Base-by-base conservation (phyloP, 2,888 invertebrate genomes). In the Listrodromus nycthemerus region DNA sequence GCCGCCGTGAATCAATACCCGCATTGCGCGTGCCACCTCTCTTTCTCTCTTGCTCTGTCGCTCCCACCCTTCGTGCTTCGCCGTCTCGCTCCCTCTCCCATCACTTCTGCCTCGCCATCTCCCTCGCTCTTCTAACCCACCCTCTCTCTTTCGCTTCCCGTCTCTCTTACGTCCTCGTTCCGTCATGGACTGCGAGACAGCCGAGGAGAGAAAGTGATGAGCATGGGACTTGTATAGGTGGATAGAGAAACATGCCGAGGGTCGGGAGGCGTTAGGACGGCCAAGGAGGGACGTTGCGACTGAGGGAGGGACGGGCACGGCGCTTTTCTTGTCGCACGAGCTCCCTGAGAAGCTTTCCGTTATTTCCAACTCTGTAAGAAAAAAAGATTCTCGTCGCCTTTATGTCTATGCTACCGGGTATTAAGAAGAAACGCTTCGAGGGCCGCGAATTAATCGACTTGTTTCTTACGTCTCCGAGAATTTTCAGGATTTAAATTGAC, bases 1-100 rank as follows among this genome's bases (percentile, higher is more conserved):
- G 93, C 94, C 91, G 89, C 91, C 91, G 92, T 94, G 94, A 94
- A 92, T 93, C 93, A 93, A 93, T 93, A 93, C 92, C 93, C 93
- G 92, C 93, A 92, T 93, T 93, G 93, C 93, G 93, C 93, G 92
- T 93, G 93, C 92, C 92, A 91, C 91, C 92, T 90, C 91, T 90
- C 92, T 90, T 94, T 91, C 95, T 95, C 94, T 94, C 80, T 82
- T 73, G 65, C 87, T 82, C 85, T 85, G 86, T 86, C 85, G 71
- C 94, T 82, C 94, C 94, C 94, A 94, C 84, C 73, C 86, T 94
- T 94, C 94, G 79, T 70, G 27, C 78, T 70, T 76, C 55, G 77
- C 71, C 77, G 76, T 94, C 94, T 94, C 76, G 45, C 76, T 94
- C 94, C 94, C 94, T 93, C 93, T 48, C 50, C 24, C 63, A 50